These are phyloP conservation scores for Prinia subflava DNA, from an alignment of 2,113 vertebrate species.

Conservation along the genomic window DNA sequence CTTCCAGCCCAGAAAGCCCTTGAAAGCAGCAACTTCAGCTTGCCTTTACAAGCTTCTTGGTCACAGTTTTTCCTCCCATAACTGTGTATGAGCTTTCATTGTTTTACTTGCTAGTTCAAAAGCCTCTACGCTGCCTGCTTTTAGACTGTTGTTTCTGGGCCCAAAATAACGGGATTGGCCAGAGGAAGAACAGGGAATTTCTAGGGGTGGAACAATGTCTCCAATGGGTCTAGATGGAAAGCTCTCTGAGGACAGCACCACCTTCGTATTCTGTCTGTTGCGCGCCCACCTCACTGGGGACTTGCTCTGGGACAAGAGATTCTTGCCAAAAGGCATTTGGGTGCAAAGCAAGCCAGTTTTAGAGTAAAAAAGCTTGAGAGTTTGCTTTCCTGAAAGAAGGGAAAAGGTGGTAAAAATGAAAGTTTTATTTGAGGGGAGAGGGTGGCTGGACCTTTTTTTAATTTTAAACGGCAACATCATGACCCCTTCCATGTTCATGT, in stretches of 20 bases:
- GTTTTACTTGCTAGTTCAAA: neutral
- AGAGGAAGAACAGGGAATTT: neutral
- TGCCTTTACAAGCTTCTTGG: neutral
- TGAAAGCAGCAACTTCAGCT: neutral
- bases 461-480: neutral
- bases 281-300: neutral
- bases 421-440: neutral
- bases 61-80: neutral
- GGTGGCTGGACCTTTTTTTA: neutral
- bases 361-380: neutral
- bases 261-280: neutral
- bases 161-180: neutral
- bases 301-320: neutral
- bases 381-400: neutral
- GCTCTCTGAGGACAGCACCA: neutral
- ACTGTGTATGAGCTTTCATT: neutral
- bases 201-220: neutral
- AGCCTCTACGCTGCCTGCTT: neutral
- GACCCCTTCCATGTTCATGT: constrained; percentile 14
- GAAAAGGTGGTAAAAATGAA: neutral
- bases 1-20: neutral
- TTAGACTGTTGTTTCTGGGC: neutral
- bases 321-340: neutral
- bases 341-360: neutral
- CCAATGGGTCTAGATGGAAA: neutral